These are phyloP conservation scores for Helicoverpa armigera DNA, from an alignment of 1,140 invertebrate genomes.

Conservation along the genomic window DNA sequence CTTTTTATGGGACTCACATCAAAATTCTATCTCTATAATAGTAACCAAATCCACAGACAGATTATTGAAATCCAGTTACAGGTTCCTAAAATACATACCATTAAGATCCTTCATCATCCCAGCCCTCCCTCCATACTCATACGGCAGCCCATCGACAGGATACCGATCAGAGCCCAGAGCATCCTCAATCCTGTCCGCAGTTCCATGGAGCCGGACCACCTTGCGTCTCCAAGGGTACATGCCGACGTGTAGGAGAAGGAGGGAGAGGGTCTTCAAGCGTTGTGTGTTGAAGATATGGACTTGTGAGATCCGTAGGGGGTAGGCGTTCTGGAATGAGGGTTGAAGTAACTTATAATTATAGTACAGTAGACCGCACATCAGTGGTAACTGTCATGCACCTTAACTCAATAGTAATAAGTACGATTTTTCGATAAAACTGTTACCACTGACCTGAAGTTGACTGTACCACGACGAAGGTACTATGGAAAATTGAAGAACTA, in stretches of 20 bases:
- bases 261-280: slow-evolving; percentile 76
- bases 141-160: slow-evolving; percentile 70
- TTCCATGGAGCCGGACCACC: slow-evolving; percentile 68
- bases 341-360: not conserved
- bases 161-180: slow-evolving; percentile 72
- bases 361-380: no score
- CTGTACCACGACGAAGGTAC: no score
- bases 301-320: slow-evolving; percentile 72
- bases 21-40: no score
- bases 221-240: slow-evolving; percentile 80
- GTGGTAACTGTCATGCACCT: no score
- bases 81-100: slow-evolving; percentile 66
- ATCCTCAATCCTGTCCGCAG: slow-evolving; percentile 69
- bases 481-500: no score
- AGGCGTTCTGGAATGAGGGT: slow-evolving; percentile 70
- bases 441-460: no score
- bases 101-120: slow-evolving; percentile 82
- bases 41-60: no score
- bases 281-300: slow-evolving; percentile 80
- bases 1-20: no score
- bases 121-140: slow-evolving; percentile 80
- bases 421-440: no score
- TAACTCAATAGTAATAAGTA: no score
- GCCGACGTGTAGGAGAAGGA: slow-evolving; percentile 75
- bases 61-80: no score